A percentile compares a stretch with the other conserved stretches of the same genome.
Evolutionary conservation across 2,888 invertebrate species (phyloP).

Genomic region (Tenthredo scrophulariae): DNA sequence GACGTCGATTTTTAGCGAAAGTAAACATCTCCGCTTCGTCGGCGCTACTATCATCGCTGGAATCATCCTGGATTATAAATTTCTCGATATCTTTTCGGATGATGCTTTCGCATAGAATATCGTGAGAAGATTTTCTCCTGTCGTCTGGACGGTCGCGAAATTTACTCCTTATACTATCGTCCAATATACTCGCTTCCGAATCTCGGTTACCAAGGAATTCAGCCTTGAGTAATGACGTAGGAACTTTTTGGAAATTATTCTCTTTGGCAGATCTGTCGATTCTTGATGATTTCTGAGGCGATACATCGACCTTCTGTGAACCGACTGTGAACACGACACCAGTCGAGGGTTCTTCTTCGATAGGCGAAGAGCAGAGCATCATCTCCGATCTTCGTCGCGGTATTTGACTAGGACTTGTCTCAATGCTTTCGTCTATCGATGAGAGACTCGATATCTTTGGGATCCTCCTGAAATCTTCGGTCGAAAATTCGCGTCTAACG

Average conservation of each 20-base stretch:
- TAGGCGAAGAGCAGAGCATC: conserved; percentile 56
- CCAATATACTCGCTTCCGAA: conserved; percentile 12
- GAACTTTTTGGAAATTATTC: conserved; percentile 64
- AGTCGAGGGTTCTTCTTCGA: conserved; percentile 52
- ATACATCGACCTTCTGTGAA: conserved; percentile 65
- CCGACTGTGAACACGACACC: conserved; percentile 74
- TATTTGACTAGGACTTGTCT: conserved; percentile 69
- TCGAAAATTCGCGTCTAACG: conserved; percentile 63
- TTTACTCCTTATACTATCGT: conserved; percentile 62
- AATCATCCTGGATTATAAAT: conserved; percentile 21
- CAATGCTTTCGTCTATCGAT: conserved; percentile 75
- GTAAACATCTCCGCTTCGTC: conserved; percentile 60
- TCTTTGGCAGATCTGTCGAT: conserved; percentile 64
- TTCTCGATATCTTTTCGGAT: conserved; percentile 58
- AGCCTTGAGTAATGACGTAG: conserved; percentile 66
- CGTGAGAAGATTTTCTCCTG: conserved; percentile 67
- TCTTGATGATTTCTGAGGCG: conserved; percentile 54
- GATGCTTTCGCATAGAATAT: conserved; percentile 70
- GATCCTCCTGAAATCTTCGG: conserved; percentile 72
- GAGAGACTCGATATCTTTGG: conserved; percentile 76
- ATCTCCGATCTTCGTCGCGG: conserved; percentile 63
- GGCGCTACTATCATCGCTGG: conserved; percentile 51
- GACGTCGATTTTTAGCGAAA: conserved; percentile 47
- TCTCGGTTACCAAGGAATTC: conserved; percentile 64
- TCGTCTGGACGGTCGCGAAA: conserved; percentile 63